Base-by-base conservation (phyloP, 2,113 vertebrate genomes). In the Ramphastos sulfuratus region DNA sequence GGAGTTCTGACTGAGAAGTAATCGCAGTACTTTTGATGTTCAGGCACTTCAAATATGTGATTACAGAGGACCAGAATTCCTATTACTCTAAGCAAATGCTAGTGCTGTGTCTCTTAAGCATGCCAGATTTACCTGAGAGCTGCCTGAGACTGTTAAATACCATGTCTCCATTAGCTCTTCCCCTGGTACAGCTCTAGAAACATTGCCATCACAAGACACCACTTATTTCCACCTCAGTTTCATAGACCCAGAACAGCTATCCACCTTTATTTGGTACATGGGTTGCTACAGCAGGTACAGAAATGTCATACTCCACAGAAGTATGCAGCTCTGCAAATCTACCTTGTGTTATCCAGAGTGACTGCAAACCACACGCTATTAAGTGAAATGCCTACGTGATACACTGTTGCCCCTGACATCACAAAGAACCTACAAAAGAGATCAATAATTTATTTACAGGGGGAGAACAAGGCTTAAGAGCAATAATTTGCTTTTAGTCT, bases 381-480 rank as follows among this genome's bases (percentile, higher is more conserved):
- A 70, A 70, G n/a, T 9, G 7, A 75, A 66, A 61, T 31, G 14
- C 54, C 42, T 69, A 4, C 3, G 31, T 58, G 33, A 71, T 24
- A 44, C 7, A 37, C 64, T 84, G 92, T 70, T 71, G 69, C 18
- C 72, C 52, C 72, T 48, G 37, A 46, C 72, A 85, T 75, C 60
- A 90, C 58, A 81, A 74, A 87, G 82, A n/a, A 85, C 44, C 7
- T 4, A 76, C 39, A 91, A 44, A 79, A 56, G 35, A 27, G 0
- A 91, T 87, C 78, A 74, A 39, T 92, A 65, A 82, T 5, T 71
- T 31, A 83, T 85, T 90, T 81, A 65, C 54, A 83, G 37, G 10
- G 30, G 15, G 75, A 87, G 35, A 90, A 90, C 4, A 10, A 90
- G 58, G 59, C 58, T 75, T 31, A 83, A 85, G 70, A 50, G 58